Base-by-base conservation (phyloP, 2,888 invertebrate species). In the Leptinotarsa juncta region DNA sequence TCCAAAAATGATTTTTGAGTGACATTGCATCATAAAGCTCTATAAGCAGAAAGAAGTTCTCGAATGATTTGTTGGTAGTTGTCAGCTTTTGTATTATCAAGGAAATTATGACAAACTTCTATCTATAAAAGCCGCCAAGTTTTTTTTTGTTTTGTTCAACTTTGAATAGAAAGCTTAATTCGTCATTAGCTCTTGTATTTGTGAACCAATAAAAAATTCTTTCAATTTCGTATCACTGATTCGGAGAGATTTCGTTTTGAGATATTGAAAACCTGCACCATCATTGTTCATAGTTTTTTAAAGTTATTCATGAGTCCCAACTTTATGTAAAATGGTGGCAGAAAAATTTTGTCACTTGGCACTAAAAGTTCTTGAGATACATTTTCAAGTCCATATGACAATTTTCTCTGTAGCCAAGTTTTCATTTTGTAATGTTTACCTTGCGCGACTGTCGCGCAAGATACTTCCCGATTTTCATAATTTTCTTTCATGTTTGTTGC, bases 1-100 rank as follows among this genome's bases (percentile, higher is more conserved):
- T 69, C 69, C 65, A 69, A 69, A 72, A 72, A 69, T 72, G 26
- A 75, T 72, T 72, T 75, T 32, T 32, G 49, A 75, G 71, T 53
- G 67, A 70, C 74, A 70, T 70, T 74, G 70, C 70, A 74, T 50
- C 48, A 68, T 71, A 71, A 62, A 67, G 67, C 57, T 71, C 66
- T 57, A 70, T 10, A 67, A 67, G 14, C 16, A 51, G n/a, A 67
- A 49, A 12, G 1, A 53, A 68, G 68, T 10, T 53, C 57, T 26
- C 12, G 26, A 55, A 55, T 68, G 26, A 55, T 68, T 53, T 53
- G n/a, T 68, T 15, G 26, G 68, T 68, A 68, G 68, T 68, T 32
- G 4, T 53, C 68, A 55, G 16, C 4, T 23, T 55, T 68, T 68
- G 55, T 68, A 68, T 55, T 55, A 26, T 16, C 68, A 32, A 68